A percentile compares a stretch with the other conserved stretches of the same genome.
Conservation (phyloP, 37 sponge, comb jelly and placozoan species). For the Halichondria panicea region DNA sequence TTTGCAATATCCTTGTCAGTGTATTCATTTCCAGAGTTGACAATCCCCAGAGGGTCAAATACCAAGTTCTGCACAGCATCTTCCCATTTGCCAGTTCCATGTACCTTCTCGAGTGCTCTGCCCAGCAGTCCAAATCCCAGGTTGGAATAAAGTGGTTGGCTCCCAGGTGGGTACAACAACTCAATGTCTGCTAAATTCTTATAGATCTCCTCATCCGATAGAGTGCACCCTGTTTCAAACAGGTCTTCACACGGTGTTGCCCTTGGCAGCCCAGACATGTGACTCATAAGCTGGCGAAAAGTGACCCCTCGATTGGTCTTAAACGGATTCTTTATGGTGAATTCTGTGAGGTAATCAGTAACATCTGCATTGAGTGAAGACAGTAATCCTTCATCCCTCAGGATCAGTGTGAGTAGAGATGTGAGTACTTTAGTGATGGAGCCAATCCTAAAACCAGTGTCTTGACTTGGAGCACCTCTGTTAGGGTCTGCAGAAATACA, state of each 20-base stretch:
- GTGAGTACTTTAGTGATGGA: constrained; percentile 77
- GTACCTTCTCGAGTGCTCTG: background rate
- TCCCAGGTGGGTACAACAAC: constrained; percentile 66
- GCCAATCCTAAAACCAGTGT: constrained; percentile 75
- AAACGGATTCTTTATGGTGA: constrained; percentile 62
- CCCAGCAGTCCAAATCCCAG: constrained; percentile 79
- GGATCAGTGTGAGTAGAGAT: constrained; percentile 53
- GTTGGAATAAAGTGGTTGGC: constrained; percentile 69
- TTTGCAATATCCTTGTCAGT: constrained; percentile 16
- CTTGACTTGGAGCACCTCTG: constrained; percentile 40
- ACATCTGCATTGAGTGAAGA: constrained; percentile 56
- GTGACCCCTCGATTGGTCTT: constrained; percentile 63
- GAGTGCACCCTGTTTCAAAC: constrained; percentile 54
- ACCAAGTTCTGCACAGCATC: constrained; percentile 41
- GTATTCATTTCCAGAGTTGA: constrained; percentile 45
- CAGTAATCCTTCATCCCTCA: constrained; percentile 47
- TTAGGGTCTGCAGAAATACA: constrained; percentile 43
- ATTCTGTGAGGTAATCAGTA: constrained; percentile 42
- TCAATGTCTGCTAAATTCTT: constrained; percentile 26
- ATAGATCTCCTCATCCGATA: constrained; percentile 30
- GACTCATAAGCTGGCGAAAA: constrained; percentile 68
- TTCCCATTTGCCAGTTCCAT: constrained; percentile 44
- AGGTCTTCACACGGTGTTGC: constrained; percentile 55
- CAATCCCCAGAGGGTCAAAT: constrained; percentile 51
- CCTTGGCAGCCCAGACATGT: constrained; percentile 75